Conservation (phyloP, 2,797 vertebrate species). For the Xerus rutilus region DNA sequence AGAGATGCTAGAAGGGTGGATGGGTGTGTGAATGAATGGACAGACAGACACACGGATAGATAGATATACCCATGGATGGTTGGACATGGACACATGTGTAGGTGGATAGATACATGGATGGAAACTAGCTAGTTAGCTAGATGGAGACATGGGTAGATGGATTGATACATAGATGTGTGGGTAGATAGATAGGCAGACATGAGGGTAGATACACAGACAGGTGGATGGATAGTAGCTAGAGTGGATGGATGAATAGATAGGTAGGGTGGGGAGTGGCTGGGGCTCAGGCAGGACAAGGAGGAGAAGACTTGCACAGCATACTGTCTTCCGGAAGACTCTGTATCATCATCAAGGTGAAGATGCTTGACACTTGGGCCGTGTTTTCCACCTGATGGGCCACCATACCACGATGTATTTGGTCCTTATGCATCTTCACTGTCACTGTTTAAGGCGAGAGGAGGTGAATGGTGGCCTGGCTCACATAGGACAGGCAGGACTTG, state of each 20-base stretch:
- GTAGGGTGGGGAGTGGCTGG: background rate
- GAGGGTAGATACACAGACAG: fast-evolving
- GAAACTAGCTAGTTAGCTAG: fast-evolving
- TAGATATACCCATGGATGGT: fast-evolving
- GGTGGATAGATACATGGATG: fast-evolving
- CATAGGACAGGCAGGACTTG: background rate
- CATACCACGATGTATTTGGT: fast-evolving
- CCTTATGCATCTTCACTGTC: fast-evolving
- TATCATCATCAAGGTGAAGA: fast-evolving
- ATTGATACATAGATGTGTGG: background rate
- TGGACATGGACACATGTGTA: no score
- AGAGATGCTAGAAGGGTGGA: no score
- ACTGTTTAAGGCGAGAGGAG: fast-evolving
- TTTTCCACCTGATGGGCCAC: background rate
- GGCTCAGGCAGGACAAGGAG: background rate
- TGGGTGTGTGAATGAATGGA: no score
- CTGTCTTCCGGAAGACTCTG: background rate
- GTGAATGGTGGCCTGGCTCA: fast-evolving
- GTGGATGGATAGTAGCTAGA: no score
- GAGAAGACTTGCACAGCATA: fast-evolving
- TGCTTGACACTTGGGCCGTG: fast-evolving
- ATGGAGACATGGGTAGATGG: background rate
- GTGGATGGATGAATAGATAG: background rate
- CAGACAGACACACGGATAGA: fast-evolving
- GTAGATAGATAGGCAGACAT: background rate